Evolutionary conservation across 2,113 vertebrate species (phyloP).

Genomic region (Cranoglanis bouderius): DNA sequence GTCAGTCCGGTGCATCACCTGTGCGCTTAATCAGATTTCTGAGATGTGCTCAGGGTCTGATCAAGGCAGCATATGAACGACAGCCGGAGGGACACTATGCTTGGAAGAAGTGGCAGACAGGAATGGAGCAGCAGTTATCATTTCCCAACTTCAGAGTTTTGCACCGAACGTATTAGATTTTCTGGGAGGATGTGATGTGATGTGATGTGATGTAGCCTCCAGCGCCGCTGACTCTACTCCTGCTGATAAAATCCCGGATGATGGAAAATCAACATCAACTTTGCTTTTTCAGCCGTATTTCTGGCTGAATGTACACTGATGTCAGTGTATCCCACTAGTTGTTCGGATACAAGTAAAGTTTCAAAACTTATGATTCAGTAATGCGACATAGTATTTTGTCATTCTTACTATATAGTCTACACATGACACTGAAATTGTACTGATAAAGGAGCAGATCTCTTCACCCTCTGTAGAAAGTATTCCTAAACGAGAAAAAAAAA

Average conservation of each 20-base stretch:
- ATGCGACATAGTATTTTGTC: neutral
- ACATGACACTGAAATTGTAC: neutral
- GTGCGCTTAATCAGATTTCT: constrained; percentile 15
- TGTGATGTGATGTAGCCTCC: neutral
- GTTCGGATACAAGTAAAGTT: too few species aligned
- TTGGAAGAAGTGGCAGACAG: neutral
- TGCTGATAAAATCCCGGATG: neutral
- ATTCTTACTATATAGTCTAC: neutral
- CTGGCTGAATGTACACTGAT: neutral
- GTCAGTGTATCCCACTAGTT: too few species aligned
- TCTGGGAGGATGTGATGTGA: neutral
- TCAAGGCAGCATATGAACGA: constrained; percentile 9
- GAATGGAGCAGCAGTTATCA: neutral
- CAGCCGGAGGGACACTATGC: constrained; percentile 4
- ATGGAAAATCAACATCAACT: constrained; percentile 7
- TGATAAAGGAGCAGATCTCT: neutral
- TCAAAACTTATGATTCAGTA: neutral
- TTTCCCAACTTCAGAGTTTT: neutral
- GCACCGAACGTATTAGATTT: constrained; percentile 12
- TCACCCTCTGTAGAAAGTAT: neutral
- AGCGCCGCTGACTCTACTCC: neutral
- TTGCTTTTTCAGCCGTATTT: neutral
- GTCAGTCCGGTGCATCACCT: neutral
- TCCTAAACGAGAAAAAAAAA: neutral
- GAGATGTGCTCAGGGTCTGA: constrained; percentile 3